Evolutionary conservation across 1,140 invertebrate species (phyloP).

Genomic region (Chironomus tepperi): DNA sequence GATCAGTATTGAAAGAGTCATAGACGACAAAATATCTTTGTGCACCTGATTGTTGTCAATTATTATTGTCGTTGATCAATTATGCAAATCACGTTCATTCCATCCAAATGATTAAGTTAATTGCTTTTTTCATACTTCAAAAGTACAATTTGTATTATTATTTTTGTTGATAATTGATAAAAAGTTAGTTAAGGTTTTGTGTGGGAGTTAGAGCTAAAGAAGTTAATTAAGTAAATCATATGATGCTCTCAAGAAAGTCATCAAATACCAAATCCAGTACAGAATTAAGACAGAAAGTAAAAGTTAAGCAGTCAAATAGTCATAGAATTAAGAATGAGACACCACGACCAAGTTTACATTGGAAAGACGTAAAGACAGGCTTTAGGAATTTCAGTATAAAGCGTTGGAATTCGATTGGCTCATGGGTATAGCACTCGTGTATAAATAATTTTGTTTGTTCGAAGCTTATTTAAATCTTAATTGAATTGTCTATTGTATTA

Average conservation of each 20-base stretch:
- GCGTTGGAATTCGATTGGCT: slow-evolving; percentile 15
- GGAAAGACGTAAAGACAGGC: background rate
- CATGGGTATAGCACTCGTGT: background rate
- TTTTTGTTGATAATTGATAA: slow-evolving; percentile 11
- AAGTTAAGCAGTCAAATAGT: slow-evolving; percentile 21
- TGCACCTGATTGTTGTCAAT: slow-evolving; percentile 26
- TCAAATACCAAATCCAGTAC: background rate
- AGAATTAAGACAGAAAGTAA: background rate
- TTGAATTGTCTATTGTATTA: too few relatives aligned
- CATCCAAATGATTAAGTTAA: background rate
- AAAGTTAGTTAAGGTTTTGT: background rate
- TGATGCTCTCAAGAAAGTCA: slow-evolving; percentile 5
- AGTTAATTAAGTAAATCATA: background rate
- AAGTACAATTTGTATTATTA: background rate
- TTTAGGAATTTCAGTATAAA: slow-evolving; percentile 4
- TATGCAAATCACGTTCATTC: slow-evolving; percentile 13
- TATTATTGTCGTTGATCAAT: background rate
- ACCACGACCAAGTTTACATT: background rate
- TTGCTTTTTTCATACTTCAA: background rate
- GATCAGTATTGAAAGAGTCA: slow-evolving; percentile 22
- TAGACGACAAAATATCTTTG: slow-evolving; percentile 18
- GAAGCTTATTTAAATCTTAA: too few relatives aligned
- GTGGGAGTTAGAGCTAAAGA: background rate
- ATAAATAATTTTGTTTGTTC: too few relatives aligned
- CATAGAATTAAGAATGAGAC: background rate